Conservation (phyloP, 2,113 vertebrate genomes). For the Motacilla tschutschensis region DNA sequence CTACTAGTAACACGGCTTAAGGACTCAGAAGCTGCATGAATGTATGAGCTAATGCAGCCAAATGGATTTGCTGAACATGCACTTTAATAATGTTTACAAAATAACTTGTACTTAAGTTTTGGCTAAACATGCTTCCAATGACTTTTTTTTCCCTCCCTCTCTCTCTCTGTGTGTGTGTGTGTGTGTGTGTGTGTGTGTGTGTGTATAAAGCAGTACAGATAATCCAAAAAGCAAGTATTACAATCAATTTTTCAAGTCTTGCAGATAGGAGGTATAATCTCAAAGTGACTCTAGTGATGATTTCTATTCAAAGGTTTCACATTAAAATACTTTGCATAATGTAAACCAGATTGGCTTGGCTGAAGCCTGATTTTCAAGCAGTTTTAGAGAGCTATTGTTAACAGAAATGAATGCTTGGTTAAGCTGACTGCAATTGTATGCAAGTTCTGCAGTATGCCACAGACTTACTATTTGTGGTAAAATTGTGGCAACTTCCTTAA, state of each 20-base stretch:
- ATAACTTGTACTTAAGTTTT: conserved; percentile 42
- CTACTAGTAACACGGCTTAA: neutral
- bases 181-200: neutral
- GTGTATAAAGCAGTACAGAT: conserved; percentile 14
- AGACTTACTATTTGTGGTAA: conserved; percentile 68
- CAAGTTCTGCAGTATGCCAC: conserved; percentile 66
- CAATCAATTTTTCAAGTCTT: conserved; percentile 14
- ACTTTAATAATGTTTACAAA: conserved; percentile 53
- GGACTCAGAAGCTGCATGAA: neutral
- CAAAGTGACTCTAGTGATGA: conserved; percentile 42
- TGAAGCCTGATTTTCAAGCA: conserved; percentile 2
- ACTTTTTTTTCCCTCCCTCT: neutral
- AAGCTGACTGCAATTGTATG: conserved; percentile 62
- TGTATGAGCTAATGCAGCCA: conserved; percentile 7
- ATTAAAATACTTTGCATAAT: conserved; percentile 55
- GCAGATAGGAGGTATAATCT: conserved; percentile 15
- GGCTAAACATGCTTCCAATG: neutral
- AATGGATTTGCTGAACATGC: conserved; percentile 30
- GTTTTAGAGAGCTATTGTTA: conserved; percentile 57
- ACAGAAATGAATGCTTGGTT: conserved; percentile 47
- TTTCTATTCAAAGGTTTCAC: conserved; percentile 38
- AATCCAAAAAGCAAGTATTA: conserved; percentile 24
- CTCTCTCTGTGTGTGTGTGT: neutral
- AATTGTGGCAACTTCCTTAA: conserved; percentile 65
- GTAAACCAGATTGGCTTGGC: conserved; percentile 35